Percentiles rank a stretch among this genome's conserved stretches.
These are phyloP conservation scores for Ailuropoda melanoleuca DNA, from an alignment of 2,113 vertebrate genomes.

Conservation along the genomic window DNA sequence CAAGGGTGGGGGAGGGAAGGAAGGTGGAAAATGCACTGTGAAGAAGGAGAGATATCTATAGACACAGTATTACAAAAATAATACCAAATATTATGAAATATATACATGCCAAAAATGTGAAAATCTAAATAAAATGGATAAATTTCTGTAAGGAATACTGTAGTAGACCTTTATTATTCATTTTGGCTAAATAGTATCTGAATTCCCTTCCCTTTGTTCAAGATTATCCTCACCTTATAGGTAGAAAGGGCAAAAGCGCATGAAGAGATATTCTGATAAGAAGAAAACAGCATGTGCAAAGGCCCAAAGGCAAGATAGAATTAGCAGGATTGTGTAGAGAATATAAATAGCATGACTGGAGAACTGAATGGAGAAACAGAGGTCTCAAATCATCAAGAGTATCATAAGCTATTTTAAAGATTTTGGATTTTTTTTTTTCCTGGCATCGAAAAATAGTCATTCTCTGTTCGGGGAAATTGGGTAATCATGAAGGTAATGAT, in stretches of 20 bases:
- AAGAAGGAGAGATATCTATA: background rate
- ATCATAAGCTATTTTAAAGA: background rate
- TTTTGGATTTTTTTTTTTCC: background rate
- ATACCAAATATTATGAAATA: background rate
- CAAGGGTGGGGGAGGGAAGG: fast-evolving
- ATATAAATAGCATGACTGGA: background rate
- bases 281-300: background rate
- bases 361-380: background rate
- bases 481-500: background rate
- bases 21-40: background rate
- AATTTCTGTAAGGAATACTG: background rate
- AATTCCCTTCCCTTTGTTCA: background rate
- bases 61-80: background rate
- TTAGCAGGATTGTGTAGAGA: background rate
- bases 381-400: background rate
- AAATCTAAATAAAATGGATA: background rate
- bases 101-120: background rate
- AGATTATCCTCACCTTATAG: background rate
- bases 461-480: background rate
- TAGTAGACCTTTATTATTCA: background rate
- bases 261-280: background rate
- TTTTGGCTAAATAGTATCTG: background rate
- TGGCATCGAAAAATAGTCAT: background rate
- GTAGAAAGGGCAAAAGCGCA: background rate
- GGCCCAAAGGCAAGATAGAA: background rate